These are phyloP conservation scores for Actinemys pallida DNA, from an alignment of 2,113 vertebrate genomes.

Conservation along the genomic window DNA sequence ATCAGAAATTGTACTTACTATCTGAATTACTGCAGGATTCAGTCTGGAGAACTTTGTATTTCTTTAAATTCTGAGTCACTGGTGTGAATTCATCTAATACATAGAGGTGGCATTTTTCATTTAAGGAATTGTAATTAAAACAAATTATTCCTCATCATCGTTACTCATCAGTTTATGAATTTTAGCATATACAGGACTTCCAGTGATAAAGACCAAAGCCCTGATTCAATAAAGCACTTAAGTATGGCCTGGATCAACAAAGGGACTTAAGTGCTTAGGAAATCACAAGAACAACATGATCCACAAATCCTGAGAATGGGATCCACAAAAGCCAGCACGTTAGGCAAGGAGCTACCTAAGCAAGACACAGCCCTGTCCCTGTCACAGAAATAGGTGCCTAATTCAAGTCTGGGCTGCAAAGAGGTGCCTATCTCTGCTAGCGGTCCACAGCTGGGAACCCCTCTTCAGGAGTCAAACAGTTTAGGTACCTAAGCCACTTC, in stretches of 20 bases:
- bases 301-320: not conserved
- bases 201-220: not conserved
- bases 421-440: not conserved
- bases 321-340: not conserved
- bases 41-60: not conserved
- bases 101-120: not conserved
- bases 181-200: not conserved
- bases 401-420: not conserved
- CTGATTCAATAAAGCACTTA: not conserved
- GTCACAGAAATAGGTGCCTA: not conserved
- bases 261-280: not conserved
- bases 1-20: not conserved
- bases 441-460: not conserved
- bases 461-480: not conserved
- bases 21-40: not conserved
- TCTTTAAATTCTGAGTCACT: not conserved
- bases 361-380: not conserved
- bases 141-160: not conserved
- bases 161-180: not conserved
- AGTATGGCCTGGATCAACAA: not conserved
- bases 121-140: not conserved
- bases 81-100: not conserved
- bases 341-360: not conserved
- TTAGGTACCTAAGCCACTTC: not conserved
- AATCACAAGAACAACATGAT: too few relatives aligned